Evolutionary conservation across 2,797 vertebrate genomes (phyloP), one percentile per base, ranked within the genome.

Genomic region (Myiotriccus ornatus): DNA sequence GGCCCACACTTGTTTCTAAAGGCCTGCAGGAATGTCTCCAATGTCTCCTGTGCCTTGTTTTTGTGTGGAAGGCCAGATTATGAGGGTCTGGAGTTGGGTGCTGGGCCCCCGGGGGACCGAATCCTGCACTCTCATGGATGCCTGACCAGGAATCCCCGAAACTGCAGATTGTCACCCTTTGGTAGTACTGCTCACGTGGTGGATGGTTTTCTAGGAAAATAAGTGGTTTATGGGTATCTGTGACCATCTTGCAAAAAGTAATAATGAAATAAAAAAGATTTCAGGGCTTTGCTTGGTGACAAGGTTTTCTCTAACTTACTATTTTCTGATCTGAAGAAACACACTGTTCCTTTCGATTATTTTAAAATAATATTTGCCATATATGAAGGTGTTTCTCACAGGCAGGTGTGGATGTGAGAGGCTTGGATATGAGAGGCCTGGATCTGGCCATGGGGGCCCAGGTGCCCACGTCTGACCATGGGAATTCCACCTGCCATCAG

Each of bases 331-430:
- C 44, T 17, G 71, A 22, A 0, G 4, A 56, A 35, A 43, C 1
- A 0, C 43, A 4, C 47, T 5, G 25, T 21, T 60, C 41, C 73
- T 86, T 81, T 14, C 1, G 22, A 5, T 24, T 43, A 10, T 52
- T 46, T 78, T 16, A 27, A 71, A 57, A 63, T 24, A 25, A 2
- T 7, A 25, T 14, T 49, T 47, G 9, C 41, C 18, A 2, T 53
- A 73, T 69, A 20, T 50, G 43, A 10, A 79, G 69, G 30, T 4
- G 59, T 13, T 55, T 46, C 70, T 76, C 9, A 2, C 8, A 15
- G 80, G 14, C 22, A 9, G 1, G 27, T 0, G 0, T 6, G 65
- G 25, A 1, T 28, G 17, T 41, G 41, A 41, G 41, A 41, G 41
- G 15, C 41, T 16, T 41, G 41, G 41, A 18, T 43, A 20, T 10